Evolutionary conservation across 2,797 vertebrate species (phyloP), one percentile per base, ranked within the genome.

Genomic region (Vespertilio murinus): DNA sequence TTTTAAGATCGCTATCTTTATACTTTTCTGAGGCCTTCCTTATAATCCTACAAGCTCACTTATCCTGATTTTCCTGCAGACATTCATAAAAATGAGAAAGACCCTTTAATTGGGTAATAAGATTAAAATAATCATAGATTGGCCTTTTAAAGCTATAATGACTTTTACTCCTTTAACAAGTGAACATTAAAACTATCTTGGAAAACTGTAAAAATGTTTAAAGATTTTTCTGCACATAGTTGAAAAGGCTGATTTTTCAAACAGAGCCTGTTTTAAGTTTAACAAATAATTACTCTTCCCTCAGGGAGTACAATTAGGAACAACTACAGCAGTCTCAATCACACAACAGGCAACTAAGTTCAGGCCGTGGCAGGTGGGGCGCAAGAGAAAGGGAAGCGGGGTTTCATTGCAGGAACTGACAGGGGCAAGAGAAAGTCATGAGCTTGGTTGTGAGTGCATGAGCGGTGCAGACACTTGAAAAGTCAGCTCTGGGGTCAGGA

Each of bases 51-150:
- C 25, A 70, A 49, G 5, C 8, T 92, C 75, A 85, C 82, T 84
- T 92, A 81, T 33, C 45, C 30, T 85, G 45, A 67, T 49, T 94
- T 85, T 95, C 64, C 28, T 56, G 23, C n/a, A 85, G 61, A 92
- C 6, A 92, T 81, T 71, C 38, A 79, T 73, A 79, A 88, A 80
- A 95, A 81, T 80, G 33, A 87, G 45, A 90, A 67, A 82, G 40
- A 73, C 5, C 5, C 11, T 77, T 78, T 49, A 70, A 33, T n/a
- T 64, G 4, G 38, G 49, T 65, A 59, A 87, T 89, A 90, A 67
- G 56, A 30, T 59, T 2, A 67, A 78, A 73, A 54, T 73, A 82
- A 78, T 33, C n/a, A n/a, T 12, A 25, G 45, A 47, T 4, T 16
- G 40, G 33, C 8, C 18, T 78, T 74, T 56, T 56, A 61, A 8